These are phyloP conservation scores for Pseudomyrmex concolor DNA, from an alignment of 1,140 invertebrate species.

Conservation along the genomic window DNA sequence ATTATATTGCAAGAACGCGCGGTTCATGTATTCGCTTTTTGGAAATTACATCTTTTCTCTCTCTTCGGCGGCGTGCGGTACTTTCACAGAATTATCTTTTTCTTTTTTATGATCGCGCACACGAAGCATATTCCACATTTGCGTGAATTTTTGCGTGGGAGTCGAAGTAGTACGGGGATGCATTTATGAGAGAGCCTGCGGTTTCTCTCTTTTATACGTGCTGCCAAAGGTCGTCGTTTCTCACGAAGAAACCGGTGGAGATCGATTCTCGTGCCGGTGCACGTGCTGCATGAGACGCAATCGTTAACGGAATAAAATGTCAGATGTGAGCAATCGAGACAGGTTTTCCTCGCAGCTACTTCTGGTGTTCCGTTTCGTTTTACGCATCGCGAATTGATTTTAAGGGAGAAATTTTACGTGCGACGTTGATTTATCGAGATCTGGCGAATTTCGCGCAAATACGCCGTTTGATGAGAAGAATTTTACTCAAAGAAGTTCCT, in stretches of 20 bases:
- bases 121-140: slow-evolving; percentile 4
- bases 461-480: not conserved
- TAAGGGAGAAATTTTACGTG: not conserved
- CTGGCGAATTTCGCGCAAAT: not conserved
- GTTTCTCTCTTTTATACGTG: slow-evolving; percentile 59
- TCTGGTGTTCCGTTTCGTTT: not conserved
- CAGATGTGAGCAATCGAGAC: slow-evolving; percentile 43
- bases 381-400: slow-evolving; percentile 30
- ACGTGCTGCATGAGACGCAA: slow-evolving; percentile 29
- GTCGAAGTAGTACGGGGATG: slow-evolving; percentile 2
- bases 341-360: slow-evolving; percentile 10
- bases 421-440: slow-evolving; percentile 6
- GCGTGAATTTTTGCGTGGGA: slow-evolving; percentile 39
- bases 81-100: slow-evolving; percentile 2
- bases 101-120: not conserved
- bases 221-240: slow-evolving; percentile 64
- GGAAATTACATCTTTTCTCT: not conserved
- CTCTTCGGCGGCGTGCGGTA: not conserved
- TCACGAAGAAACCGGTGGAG: slow-evolving; percentile 14
- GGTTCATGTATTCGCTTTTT: not conserved
- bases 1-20: too few relatives aligned
- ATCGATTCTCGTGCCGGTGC: slow-evolving; percentile 37
- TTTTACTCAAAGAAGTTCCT: not conserved
- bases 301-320: slow-evolving; percentile 59
- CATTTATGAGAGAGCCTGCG: not conserved